Percentiles rank a stretch among this genome's conserved stretches.
phyloP scores from a whole-genome alignment of 92 coral and sea anemone species.

The Muricea muricata region DNA sequence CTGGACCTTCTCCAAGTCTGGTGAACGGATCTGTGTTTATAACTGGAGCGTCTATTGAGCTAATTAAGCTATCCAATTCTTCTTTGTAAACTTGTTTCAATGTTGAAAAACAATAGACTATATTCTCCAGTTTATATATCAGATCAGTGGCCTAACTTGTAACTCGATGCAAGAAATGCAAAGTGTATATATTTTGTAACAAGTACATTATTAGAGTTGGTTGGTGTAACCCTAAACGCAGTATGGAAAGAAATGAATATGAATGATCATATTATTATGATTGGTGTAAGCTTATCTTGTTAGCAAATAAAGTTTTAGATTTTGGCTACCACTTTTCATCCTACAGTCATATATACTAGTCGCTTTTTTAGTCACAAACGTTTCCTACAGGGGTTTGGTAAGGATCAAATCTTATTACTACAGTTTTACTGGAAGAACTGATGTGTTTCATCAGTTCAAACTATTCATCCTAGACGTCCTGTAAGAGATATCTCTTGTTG shows the following conservation, averaged over 20 bases:
- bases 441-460: too few relatives aligned
- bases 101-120: neutral
- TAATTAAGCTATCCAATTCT: too few relatives aligned
- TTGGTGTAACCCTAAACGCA: conserved; percentile 1
- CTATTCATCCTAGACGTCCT: too few relatives aligned
- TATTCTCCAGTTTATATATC: neutral
- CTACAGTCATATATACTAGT: too few relatives aligned
- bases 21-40: neutral
- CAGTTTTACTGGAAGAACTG: too few relatives aligned
- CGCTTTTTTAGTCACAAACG: too few relatives aligned
- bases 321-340: neutral
- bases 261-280: neutral
- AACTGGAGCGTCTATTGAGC: neutral
- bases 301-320: neutral
- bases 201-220: conserved; percentile 7
- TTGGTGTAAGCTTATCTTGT: neutral
- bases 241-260: neutral
- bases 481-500: too few relatives aligned
- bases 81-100: too few relatives aligned
- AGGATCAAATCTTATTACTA: too few relatives aligned
- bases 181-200: neutral
- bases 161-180: neutral
- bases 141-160: neutral
- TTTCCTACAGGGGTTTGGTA: too few relatives aligned
- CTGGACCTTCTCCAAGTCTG: neutral